These are phyloP conservation scores for Muricea muricata DNA, from an alignment of 92 coral and sea anemone species.

Conservation along the genomic window DNA sequence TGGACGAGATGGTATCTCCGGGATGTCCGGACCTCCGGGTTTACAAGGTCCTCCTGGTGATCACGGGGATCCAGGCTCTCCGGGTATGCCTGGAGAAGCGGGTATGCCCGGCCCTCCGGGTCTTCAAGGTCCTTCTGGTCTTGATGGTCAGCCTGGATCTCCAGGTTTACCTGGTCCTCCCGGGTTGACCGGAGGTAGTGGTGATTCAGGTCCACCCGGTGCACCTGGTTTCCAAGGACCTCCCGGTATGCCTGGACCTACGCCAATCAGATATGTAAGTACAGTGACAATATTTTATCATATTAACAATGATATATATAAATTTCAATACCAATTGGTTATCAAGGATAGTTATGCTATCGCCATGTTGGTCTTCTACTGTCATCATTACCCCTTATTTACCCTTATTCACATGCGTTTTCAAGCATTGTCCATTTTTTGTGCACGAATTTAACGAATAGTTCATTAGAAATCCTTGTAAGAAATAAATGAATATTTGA, in stretches of 20 bases:
- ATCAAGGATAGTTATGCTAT: too few species aligned
- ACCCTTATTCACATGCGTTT: too few species aligned
- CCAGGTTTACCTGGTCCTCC: constrained; percentile 99
- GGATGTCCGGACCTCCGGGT: constrained; percentile 98
- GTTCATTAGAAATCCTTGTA: too few species aligned
- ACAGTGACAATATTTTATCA: background rate
- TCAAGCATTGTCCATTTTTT: too few species aligned
- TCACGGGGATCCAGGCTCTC: constrained; percentile 93
- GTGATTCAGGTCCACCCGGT: constrained; percentile 97
- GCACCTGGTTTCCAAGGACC: constrained; percentile 91
- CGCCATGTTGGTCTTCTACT: too few species aligned
- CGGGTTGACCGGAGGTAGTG: constrained; percentile 98
- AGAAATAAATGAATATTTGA: too few species aligned
- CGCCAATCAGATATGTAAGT: constrained; percentile 99
- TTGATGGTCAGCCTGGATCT: constrained; percentile 97
- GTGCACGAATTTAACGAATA: too few species aligned
- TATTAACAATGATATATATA: too few species aligned
- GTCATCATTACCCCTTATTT: too few species aligned
- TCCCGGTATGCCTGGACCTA: constrained; percentile 95
- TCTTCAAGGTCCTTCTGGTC: constrained; percentile 98
- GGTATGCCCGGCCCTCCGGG: constrained; percentile 97
- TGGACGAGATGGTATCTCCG: constrained; percentile 93
- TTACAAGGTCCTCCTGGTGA: constrained; percentile 91
- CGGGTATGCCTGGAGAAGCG: constrained; percentile 94
- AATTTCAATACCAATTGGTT: too few species aligned